Conservation (phyloP, 2,113 vertebrate species). For the Actinemys pallida region DNA sequence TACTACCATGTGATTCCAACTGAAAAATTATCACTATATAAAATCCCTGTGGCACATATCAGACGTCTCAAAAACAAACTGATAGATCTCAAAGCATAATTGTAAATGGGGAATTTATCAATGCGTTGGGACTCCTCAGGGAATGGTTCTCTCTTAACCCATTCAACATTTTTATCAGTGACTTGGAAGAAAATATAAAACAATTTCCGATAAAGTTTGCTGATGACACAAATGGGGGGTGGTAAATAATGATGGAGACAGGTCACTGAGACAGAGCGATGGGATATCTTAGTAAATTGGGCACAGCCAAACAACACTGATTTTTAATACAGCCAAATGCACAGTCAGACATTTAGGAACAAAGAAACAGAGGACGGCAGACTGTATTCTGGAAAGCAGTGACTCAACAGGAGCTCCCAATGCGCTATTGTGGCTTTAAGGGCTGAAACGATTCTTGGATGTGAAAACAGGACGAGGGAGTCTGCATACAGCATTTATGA, state of each 20-base stretch:
- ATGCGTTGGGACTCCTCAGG: accelerated
- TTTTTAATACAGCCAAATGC: not conserved
- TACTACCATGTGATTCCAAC: accelerated
- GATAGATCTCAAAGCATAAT: not conserved
- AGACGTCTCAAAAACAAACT: not conserved
- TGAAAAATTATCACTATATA: accelerated
- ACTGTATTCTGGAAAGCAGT: not conserved
- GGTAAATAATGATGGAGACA: too few relatives aligned
- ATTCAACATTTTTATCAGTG: not conserved
- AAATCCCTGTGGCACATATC: too few relatives aligned
- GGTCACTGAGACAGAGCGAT: too few relatives aligned
- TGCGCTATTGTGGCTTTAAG: not conserved
- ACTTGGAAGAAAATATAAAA: too few relatives aligned
- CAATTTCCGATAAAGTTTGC: too few relatives aligned
- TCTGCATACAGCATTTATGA: not conserved
- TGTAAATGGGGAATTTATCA: not conserved
- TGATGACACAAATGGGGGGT: too few relatives aligned
- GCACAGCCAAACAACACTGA: not conserved
- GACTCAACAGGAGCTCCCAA: not conserved
- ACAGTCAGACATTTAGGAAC: not conserved
- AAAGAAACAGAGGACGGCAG: not conserved
- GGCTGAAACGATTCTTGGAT: not conserved
- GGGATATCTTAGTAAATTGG: not conserved
- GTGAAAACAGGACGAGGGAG: not conserved
- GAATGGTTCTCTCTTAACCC: accelerated